Conservation (phyloP, 2,113 vertebrate species). For the Shinisaurus crocodilurus region DNA sequence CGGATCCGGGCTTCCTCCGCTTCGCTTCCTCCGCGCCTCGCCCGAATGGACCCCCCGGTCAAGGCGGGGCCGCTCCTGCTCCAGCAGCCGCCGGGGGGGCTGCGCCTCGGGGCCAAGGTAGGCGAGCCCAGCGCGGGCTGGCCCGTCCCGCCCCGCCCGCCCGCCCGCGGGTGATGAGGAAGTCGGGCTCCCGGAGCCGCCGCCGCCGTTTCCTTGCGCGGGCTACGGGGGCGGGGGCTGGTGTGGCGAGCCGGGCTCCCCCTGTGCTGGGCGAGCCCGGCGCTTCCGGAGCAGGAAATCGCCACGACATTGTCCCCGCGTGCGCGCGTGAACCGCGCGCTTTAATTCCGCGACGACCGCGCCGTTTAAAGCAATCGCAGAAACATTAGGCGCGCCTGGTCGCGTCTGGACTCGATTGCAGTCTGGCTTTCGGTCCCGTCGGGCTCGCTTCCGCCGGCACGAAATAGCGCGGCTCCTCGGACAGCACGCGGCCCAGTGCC, state of each 20-base stretch:
- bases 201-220: neutral
- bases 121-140: neutral
- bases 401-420: too few relatives aligned
- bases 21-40: neutral
- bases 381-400: too few relatives aligned
- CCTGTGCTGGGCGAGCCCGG: too few relatives aligned
- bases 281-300: too few relatives aligned
- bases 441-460: too few relatives aligned
- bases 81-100: constrained; percentile 63
- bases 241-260: neutral
- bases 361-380: too few relatives aligned
- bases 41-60: constrained; percentile 72
- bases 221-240: neutral
- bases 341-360: too few relatives aligned
- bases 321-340: too few relatives aligned
- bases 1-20: neutral
- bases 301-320: too few relatives aligned
- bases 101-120: constrained; percentile 75
- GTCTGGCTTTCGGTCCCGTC: too few relatives aligned
- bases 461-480: too few relatives aligned
- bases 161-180: neutral
- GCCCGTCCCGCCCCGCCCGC: neutral
- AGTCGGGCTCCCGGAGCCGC: neutral
- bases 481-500: too few relatives aligned
- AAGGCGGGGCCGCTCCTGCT: constrained; percentile 76